Base-by-base conservation (phyloP, 2,113 vertebrate genomes). In the Pelecanoides urinatrix region DNA sequence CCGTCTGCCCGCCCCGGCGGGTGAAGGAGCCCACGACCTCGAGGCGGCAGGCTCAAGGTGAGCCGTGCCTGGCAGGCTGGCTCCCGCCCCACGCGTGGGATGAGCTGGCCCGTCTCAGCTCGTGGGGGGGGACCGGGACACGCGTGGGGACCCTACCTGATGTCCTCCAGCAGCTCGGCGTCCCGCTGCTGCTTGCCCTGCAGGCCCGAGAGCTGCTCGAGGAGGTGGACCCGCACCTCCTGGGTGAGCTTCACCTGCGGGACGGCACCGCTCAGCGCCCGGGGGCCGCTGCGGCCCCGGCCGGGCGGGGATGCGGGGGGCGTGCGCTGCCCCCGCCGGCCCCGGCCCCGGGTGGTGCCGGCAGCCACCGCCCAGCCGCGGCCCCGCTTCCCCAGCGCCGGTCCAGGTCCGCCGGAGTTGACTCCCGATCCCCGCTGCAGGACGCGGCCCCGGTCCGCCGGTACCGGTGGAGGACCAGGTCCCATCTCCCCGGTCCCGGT, bases 141-240 rank as follows among this genome's bases (percentile, higher is more conserved):
- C 1, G 12, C 6, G 29, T 32, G 44, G 63, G 34, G 52, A 15
- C 67, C 40, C 17, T 98, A 99, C 99, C 99, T 99, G 97, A 99
- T 99, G 90, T 99, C 99, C 94, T 99, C 99, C 97, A 99, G 96
- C 32, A 99, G 98, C 56, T 99, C 99, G 2, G 97, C 95, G 59
- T 99, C 98, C 83, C 98, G 98, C 87, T 99, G 98, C 52, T 99
- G 99, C 95, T 98, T 99, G 65, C 65, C 97, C 97, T 99, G 99
- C 66, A 99, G 96, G 91, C 97, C 98, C 61, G 96, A 97, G 77
- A 99, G 97, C 96, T 99, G 99, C 94, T 99, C 99, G 44, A 98
- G 97, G 90, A 99, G 98, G 42, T 98, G 97, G 86, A 98, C 94
- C 86, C 99, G 99, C 97, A 99, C 98, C 97, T 99, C 99, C 96